Evolutionary conservation across 2,888 invertebrate species (phyloP).

Genomic region (Trachelus iudaicus): DNA sequence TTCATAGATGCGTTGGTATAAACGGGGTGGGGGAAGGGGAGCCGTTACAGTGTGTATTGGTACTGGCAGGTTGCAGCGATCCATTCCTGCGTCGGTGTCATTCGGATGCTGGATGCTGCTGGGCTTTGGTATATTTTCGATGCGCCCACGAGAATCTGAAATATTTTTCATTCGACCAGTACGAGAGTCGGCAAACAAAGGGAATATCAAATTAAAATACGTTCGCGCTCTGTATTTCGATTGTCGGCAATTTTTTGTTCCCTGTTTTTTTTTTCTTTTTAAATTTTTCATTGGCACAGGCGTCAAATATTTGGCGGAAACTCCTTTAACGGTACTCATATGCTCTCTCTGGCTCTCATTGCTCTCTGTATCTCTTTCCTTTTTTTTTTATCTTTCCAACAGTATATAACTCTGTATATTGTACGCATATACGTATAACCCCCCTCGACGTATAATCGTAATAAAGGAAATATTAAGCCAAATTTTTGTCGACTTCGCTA

Average conservation of each 20-base stretch:
- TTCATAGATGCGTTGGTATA: background rate
- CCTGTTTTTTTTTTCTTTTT: background rate
- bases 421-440: background rate
- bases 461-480: conserved; percentile 31
- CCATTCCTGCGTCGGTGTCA: background rate
- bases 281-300: conserved; percentile 20
- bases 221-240: conserved; percentile 24
- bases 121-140: conserved; percentile 3
- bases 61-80: background rate
- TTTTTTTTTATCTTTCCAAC: background rate
- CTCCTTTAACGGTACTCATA: conserved; percentile 26
- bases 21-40: background rate
- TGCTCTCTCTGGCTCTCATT: conserved; percentile 8
- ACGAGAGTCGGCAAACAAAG: conserved; percentile 40
- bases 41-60: background rate
- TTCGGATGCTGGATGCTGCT: conserved; percentile 12
- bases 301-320: conserved; percentile 41
- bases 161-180: conserved; percentile 42
- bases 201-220: conserved; percentile 56
- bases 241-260: background rate
- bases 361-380: background rate
- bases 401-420: background rate
- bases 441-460: conserved; percentile 19
- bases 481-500: conserved; percentile 10
- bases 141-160: conserved; percentile 45